A percentile compares a stretch with the other conserved stretches of the same genome.
phyloP scores from a whole-genome alignment of 2,113 vertebrate species.

The Ageneiosus marmoratus region DNA sequence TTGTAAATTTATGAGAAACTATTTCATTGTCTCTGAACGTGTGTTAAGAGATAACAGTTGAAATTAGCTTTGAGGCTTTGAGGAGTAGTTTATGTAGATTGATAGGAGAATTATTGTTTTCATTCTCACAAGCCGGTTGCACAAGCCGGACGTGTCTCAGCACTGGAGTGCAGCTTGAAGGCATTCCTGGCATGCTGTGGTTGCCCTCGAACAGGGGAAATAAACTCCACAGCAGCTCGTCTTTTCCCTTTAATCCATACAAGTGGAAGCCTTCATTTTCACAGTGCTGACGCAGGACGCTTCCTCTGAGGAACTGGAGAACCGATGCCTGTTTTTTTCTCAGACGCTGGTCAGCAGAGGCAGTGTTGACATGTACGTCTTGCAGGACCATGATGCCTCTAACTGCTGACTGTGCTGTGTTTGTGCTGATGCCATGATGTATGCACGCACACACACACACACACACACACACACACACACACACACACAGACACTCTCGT shows the following conservation, averaged over 20 bases:
- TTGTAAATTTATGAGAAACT: slow-evolving; percentile 63
- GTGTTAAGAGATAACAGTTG: slow-evolving; percentile 9
- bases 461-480: slow-evolving; percentile 4
- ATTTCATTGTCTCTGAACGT: slow-evolving; percentile 20
- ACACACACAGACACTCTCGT: background rate
- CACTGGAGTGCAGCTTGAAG: slow-evolving; percentile 47
- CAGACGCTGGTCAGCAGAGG: slow-evolving; percentile 37
- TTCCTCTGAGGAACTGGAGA: slow-evolving; percentile 33
- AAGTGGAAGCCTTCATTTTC: slow-evolving; percentile 17
- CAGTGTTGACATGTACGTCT: slow-evolving; percentile 12
- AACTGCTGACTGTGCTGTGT: slow-evolving; percentile 27
- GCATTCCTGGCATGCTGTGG: slow-evolving; percentile 62
- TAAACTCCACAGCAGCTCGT: slow-evolving; percentile 34
- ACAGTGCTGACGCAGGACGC: slow-evolving; percentile 20
- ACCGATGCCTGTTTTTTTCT: slow-evolving; percentile 32
- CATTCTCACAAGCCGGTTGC: slow-evolving; percentile 49
- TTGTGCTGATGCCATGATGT: slow-evolving; percentile 12
- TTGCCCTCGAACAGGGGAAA: slow-evolving; percentile 49
- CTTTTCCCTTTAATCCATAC: slow-evolving; percentile 43
- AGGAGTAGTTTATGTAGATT: slow-evolving; percentile 28
- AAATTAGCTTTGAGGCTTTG: slow-evolving; percentile 45
- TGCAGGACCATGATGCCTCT: background rate
- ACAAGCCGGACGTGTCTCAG: slow-evolving; percentile 46
- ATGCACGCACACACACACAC: background rate
- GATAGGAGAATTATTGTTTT: slow-evolving; percentile 60